phyloP scores from a whole-genome alignment of 2,797 vertebrate genomes.

The Chaetophractus vellerosus region DNA sequence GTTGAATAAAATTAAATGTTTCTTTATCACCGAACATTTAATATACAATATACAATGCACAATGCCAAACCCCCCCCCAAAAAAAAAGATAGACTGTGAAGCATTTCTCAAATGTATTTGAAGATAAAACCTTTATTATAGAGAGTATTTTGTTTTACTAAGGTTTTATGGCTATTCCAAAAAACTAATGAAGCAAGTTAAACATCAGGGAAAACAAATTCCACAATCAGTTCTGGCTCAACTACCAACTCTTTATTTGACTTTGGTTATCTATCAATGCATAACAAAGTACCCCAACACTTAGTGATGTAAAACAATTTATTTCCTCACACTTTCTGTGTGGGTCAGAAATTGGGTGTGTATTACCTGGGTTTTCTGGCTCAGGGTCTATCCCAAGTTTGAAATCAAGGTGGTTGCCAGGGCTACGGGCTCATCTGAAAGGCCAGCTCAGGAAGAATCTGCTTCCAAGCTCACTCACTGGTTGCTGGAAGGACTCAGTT shows the following conservation, averaged over 20 bases:
- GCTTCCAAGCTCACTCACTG: not conserved
- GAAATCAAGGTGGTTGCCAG: not conserved
- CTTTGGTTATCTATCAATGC: not conserved
- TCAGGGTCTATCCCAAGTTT: not conserved
- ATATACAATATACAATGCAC: not conserved
- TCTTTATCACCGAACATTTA: conserved; percentile 15
- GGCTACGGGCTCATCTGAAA: not conserved
- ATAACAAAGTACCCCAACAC: not conserved
- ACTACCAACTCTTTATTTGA: not conserved
- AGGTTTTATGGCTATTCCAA: not conserved
- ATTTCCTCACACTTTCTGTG: not conserved
- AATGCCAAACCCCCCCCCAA: not conserved
- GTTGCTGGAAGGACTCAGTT: not conserved
- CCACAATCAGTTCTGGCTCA: not conserved
- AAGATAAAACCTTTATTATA: not conserved
- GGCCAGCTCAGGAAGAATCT: not conserved
- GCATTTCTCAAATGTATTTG: not conserved
- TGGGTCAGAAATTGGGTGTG: not conserved
- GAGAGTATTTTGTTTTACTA: not conserved
- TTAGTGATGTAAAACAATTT: not conserved
- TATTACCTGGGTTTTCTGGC: not conserved
- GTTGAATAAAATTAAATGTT: too few species aligned
- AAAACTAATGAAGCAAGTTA: not conserved
- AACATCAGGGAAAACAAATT: conserved; percentile 35
- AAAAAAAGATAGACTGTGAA: not conserved